Evolutionary conservation across 2,797 vertebrate genomes (phyloP), one percentile per base, ranked within the genome.

Genomic region (Paguma larvata): DNA sequence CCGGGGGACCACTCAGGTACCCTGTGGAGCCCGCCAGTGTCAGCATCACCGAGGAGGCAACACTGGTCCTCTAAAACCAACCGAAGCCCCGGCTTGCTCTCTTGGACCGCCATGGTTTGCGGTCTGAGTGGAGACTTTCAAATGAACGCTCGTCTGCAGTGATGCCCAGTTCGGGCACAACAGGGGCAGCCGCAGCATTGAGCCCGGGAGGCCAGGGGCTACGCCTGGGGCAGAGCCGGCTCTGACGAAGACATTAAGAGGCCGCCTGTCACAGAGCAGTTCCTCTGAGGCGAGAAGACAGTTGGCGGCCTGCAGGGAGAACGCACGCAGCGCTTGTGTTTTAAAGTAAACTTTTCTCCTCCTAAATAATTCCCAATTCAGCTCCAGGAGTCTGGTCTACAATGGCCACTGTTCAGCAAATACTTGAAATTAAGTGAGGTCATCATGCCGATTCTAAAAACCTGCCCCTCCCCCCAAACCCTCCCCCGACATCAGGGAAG

Each of bases 1-100:
- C 78, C 78, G 9, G 46, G 23, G 59, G 56, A 46, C 23, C 56
- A 92, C 51, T 3, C 18, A 16, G 46, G 14, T 21, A 68, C 32
- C 41, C 32, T 21, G 65, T 25, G 46, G 27, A 82, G n/a, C 84
- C 53, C 27, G 2, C 18, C 13, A 68, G 59, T 18, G n/a, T 85
- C 0, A 62, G 27, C 5, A 62, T 62, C 87, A 75, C 32, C 6
- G 11, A 38, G 0, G 83, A 83, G n/a, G 25, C 91, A 91, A 56
- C 38, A n/a, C 15, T 6, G 90, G 48, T 77, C 73, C 94, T 56
- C 78, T 38, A 72, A 75, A 91, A 68, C 27, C 89, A 48, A 73
- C 11, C n/a, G 6, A 59, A 75, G 34, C 32, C 51, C 51, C 38
- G 85, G 85, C 48, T 44, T 68, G 44, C 32, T 91, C 73, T 80